A percentile compares a stretch with the other conserved stretches of the same genome.
phyloP scores from a whole-genome alignment of 1,140 invertebrate genomes.

The Magallana gigas region DNA sequence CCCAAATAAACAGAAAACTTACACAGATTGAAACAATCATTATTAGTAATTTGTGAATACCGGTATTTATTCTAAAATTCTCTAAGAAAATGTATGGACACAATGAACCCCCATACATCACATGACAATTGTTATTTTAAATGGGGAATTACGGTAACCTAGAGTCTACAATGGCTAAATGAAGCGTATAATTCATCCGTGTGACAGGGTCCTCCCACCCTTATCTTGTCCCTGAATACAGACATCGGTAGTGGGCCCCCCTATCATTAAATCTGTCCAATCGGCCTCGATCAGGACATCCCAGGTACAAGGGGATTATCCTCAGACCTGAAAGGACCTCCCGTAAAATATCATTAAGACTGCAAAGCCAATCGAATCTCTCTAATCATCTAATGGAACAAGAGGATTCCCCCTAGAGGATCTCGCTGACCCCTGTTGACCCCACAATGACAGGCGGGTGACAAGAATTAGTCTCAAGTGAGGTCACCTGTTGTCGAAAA shows the following conservation, averaged over 20 bases:
- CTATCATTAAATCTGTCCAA: conserved; percentile 33
- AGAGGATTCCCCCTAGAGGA: neutral
- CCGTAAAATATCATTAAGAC: neutral
- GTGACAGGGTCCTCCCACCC: neutral
- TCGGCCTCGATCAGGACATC: neutral
- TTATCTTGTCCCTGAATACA: neutral
- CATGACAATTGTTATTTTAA: no score
- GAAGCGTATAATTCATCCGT: neutral
- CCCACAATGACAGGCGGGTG: neutral
- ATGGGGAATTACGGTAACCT: neutral
- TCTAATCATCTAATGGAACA: neutral
- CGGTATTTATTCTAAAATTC: no score
- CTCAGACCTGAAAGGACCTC: neutral
- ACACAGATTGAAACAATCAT: no score
- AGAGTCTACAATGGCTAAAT: neutral
- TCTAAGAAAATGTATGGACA: no score
- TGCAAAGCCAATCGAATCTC: neutral
- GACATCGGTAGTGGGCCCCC: neutral
- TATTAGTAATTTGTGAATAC: no score
- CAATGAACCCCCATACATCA: no score
- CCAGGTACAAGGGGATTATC: neutral
- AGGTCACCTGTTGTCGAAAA: neutral
- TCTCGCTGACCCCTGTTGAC: neutral
- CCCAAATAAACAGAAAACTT: no score
- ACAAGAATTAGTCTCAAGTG: neutral